Evolutionary conservation across 1,140 invertebrate species (phyloP), one percentile per base, ranked within the genome.

Genomic region (Drosophila baimaii): DNA sequence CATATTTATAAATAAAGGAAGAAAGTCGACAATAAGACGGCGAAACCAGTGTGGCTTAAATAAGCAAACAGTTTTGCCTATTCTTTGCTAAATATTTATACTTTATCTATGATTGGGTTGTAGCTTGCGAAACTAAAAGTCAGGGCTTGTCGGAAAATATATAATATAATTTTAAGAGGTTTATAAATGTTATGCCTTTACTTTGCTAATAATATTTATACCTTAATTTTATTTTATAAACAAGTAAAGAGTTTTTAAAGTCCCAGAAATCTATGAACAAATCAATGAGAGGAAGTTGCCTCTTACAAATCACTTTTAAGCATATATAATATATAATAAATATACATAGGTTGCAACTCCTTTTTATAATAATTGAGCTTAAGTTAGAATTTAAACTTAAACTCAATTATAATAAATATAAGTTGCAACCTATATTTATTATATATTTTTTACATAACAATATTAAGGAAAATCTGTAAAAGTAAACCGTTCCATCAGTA

Each of bases 1-100:
- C 25, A 31, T 64, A 31, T 64, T 64, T 43, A 41, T 31, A 31
- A 41, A 61, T 61, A 64, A 64, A 62, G n/a, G 9, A 21, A 12
- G 0, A 37, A 37, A 12, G 21, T 8, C 33, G 33, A 31, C 46
- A 21, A 52, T 52, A 51, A 51, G 29, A 4, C 15, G n/a, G 4
- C 2, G 13, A 59, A 63, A 19, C 25, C 35, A 39, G 10, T 23
- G 6, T 17, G 12, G 12, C 23, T 6, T 7, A 10, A 29, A 13
- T 0, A 9, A n/a, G 15, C 13, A 3, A 29, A 39, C 6, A 4
- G 17, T 57, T 41, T 41, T 19, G 10, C n/a, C 33, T 39, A 29
- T 8, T 12, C 55, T 56, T 13, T 35, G 5, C 15, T 1, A 5
- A 0, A 43, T n/a, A 47, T 31, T 12, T 21, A 21, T 54, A 33